Percentiles rank a stretch among this genome's conserved stretches.
phyloP scores from a whole-genome alignment of 2,797 vertebrate species.

The Gobionotothen gibberifrons region DNA sequence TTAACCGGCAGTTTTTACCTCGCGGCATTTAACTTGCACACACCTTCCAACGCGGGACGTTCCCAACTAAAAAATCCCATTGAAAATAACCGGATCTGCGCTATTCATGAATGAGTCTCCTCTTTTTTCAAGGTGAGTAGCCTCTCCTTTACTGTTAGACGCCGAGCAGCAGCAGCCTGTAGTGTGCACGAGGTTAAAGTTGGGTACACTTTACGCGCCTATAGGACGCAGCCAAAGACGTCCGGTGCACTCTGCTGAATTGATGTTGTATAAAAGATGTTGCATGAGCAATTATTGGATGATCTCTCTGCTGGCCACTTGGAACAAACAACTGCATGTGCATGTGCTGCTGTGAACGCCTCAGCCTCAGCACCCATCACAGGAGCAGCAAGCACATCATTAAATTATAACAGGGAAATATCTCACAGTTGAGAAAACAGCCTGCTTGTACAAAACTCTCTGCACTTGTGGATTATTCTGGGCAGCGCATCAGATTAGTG shows the following conservation, averaged over 20 bases:
- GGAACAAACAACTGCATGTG: no score
- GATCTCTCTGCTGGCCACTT: conserved; percentile 33
- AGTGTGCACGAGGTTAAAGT: conserved; percentile 47
- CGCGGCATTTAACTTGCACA: conserved; percentile 13
- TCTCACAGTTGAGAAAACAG: conserved; percentile 34
- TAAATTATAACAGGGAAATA: conserved; percentile 13
- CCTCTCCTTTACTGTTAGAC: conserved; percentile 6
- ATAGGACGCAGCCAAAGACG: conserved; percentile 8
- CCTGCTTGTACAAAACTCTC: conserved; percentile 21
- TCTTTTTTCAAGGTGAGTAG: conserved; percentile 76
- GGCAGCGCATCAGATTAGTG: conserved; percentile 35
- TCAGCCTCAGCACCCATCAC: conserved; percentile 32
- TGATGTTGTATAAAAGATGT: not conserved
- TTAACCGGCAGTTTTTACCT: conserved; percentile 31
- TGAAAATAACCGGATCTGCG: conserved; percentile 39
- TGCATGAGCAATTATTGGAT: not conserved
- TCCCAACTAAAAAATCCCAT: not conserved
- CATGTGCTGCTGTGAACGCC: conserved; percentile 19
- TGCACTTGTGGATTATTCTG: conserved; percentile 34
- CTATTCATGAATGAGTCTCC: conserved; percentile 61
- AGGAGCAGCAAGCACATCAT: conserved; percentile 33
- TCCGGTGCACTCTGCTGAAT: not conserved
- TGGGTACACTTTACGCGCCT: conserved; percentile 57
- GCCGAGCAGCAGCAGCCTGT: conserved; percentile 14
- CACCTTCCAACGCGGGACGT: conserved; percentile 38